Evolutionary conservation across 2,113 vertebrate genomes (phyloP).

Genomic region (Arothron firmamentum): DNA sequence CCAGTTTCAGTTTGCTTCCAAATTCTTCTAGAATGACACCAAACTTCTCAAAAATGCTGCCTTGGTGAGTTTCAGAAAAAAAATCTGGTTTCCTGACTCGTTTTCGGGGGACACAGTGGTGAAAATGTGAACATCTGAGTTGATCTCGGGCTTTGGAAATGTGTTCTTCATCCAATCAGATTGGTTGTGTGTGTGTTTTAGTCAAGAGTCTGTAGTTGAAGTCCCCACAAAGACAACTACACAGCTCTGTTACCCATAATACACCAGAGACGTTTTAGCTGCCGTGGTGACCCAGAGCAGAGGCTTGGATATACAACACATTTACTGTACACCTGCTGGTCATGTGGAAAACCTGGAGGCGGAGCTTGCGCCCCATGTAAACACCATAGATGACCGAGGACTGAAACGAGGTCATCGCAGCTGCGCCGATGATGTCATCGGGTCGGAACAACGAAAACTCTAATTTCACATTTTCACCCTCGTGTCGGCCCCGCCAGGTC

Average conservation of each 20-base stretch:
- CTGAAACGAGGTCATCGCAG: background rate
- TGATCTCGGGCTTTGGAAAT: no score
- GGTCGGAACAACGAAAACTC: background rate
- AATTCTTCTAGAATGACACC: no score
- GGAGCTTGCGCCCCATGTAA: background rate
- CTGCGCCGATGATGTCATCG: no score
- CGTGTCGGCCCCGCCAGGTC: constrained; percentile 9
- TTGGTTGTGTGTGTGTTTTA: no score
- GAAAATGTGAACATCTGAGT: constrained; percentile 37
- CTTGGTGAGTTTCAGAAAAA: background rate
- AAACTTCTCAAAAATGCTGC: no score
- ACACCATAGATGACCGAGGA: background rate
- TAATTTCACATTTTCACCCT: constrained; percentile 51
- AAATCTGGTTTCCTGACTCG: background rate
- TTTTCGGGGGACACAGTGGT: constrained; percentile 23
- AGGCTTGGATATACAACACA: background rate
- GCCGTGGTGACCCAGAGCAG: background rate
- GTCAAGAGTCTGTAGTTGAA: background rate
- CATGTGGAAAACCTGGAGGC: constrained; percentile 1
- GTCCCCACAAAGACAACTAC: background rate
- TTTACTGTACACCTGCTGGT: no score
- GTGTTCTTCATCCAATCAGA: no score
- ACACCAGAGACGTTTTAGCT: background rate
- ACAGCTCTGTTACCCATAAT: constrained; percentile 6
- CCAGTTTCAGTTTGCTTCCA: no score